phyloP scores from a whole-genome alignment of 2,797 vertebrate species.

The Gobionotothen gibberifrons region DNA sequence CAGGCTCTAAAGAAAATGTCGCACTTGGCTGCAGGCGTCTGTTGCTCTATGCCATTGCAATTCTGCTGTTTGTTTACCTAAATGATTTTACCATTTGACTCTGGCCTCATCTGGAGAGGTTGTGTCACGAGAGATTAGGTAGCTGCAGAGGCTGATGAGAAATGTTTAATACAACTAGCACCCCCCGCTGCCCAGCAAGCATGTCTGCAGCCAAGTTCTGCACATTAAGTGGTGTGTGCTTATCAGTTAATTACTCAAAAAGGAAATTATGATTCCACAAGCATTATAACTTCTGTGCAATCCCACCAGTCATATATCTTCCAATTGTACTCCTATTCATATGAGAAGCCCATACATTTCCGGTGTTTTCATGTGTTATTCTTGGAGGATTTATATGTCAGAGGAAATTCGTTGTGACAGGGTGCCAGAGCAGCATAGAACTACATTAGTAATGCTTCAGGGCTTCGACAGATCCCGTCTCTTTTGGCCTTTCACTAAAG shows the following conservation, averaged over 20 bases:
- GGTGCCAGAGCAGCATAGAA: conserved; percentile 35
- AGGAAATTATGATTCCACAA: conserved; percentile 11
- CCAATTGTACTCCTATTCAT: background rate
- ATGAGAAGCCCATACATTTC: background rate
- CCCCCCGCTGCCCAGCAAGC: conserved; percentile 43
- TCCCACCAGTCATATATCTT: conserved; percentile 1
- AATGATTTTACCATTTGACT: conserved; percentile 57
- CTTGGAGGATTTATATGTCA: conserved; percentile 37
- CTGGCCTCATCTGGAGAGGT: conserved; percentile 31
- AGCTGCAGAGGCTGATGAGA: conserved; percentile 23
- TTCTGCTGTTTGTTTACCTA: conserved; percentile 11
- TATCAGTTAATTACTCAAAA: conserved; percentile 8
- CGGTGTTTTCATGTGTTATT: conserved; percentile 35
- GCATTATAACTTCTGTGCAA: background rate
- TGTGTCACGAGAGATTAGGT: conserved; percentile 41
- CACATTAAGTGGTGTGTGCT: background rate
- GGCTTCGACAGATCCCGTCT: conserved; percentile 26
- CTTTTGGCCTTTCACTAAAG: conserved; percentile 13
- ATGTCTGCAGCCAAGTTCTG: conserved; percentile 20
- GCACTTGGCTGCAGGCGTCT: conserved; percentile 28
- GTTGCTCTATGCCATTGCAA: conserved; percentile 3
- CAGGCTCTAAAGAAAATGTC: conserved; percentile 57
- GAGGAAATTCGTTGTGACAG: conserved; percentile 50
- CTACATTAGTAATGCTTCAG: conserved; percentile 48
- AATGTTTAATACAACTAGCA: conserved; percentile 22